Percentiles rank a stretch among this genome's conserved stretches.
These are phyloP conservation scores for Eolophus roseicapilla DNA, from an alignment of 2,113 vertebrate species.

Conservation along the genomic window DNA sequence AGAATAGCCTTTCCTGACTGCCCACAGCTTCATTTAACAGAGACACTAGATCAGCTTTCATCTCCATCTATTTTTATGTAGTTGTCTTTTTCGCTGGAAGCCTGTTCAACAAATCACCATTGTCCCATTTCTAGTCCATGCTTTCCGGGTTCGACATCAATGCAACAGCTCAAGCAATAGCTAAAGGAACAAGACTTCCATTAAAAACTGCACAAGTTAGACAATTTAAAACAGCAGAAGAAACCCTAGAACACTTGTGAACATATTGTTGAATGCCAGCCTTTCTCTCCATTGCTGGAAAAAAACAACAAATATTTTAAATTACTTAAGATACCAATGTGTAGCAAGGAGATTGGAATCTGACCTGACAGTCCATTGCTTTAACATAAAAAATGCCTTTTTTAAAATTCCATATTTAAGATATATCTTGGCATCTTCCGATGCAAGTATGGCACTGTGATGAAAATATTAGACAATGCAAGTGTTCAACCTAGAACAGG, in stretches of 20 bases:
- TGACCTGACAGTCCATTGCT: background rate
- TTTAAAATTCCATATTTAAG: background rate
- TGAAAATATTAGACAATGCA: background rate
- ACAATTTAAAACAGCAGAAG: background rate
- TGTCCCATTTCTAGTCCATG: background rate
- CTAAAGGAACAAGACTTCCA: background rate
- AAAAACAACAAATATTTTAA: background rate
- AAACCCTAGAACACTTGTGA: background rate
- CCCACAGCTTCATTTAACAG: accelerated
- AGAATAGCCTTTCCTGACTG: background rate
- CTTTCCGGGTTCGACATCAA: background rate
- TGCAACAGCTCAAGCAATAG: background rate
- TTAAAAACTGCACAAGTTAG: background rate
- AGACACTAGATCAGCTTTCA: background rate
- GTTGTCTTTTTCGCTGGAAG: background rate
- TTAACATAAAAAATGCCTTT: background rate
- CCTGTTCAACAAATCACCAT: background rate
- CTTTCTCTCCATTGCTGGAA: background rate
- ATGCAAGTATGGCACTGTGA: background rate
- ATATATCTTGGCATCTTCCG: background rate
- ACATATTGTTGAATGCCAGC: background rate
- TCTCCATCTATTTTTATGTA: background rate
- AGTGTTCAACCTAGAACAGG: background rate
- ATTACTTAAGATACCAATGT: background rate
- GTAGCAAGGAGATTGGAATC: background rate